phyloP scores from a whole-genome alignment of 2,888 invertebrate species.

The Calliphora vomitoria region DNA sequence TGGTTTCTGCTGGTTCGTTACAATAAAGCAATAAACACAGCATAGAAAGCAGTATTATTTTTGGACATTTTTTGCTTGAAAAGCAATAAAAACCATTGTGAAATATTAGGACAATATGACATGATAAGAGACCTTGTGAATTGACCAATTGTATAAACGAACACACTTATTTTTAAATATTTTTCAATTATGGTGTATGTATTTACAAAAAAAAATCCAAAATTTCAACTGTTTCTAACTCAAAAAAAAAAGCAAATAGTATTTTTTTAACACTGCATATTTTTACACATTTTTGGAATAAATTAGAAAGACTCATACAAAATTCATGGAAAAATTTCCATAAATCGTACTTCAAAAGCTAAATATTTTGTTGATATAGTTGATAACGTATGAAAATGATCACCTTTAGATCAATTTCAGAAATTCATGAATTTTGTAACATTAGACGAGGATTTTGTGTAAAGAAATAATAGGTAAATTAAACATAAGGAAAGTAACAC shows the following conservation, averaged over 20 bases:
- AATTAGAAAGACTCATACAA: not conserved
- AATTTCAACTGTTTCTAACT: not conserved
- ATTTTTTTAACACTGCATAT: slow-evolving; percentile 26
- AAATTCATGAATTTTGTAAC: slow-evolving; percentile 6
- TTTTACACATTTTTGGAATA: slow-evolving; percentile 27
- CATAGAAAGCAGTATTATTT: no score
- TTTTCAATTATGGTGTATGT: no score
- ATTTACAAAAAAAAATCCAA: not conserved
- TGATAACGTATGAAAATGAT: not conserved
- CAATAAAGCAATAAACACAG: no score
- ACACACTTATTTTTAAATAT: no score
- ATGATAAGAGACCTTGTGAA: no score
- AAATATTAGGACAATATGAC: no score
- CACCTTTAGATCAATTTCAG: not conserved
- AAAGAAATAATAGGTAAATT: slow-evolving; percentile 24
- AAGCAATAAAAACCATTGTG: no score
- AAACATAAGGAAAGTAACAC: slow-evolving; percentile 23
- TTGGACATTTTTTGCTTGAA: no score
- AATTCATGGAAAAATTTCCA: slow-evolving; percentile 8
- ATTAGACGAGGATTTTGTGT: not conserved
- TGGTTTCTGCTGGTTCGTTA: no score
- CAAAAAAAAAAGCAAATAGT: not conserved
- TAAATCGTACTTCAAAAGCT: not conserved
- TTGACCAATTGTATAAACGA: no score
- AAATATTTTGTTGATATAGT: no score